Conservation (phyloP, 2,888 invertebrate genomes). For the Drosophila engyochracea region DNA sequence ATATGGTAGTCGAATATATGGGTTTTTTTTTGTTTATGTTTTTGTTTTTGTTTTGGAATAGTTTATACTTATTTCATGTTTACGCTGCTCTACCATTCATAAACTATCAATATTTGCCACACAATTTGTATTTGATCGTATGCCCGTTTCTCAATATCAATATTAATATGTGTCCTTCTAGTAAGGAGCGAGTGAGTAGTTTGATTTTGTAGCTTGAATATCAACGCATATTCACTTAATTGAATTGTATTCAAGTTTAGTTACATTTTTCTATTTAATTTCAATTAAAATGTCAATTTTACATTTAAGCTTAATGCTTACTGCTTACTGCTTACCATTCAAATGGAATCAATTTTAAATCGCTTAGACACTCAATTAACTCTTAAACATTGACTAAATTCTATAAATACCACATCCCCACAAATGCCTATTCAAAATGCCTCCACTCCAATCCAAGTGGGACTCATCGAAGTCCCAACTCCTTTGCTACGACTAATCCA, state of each 20-base stretch:
- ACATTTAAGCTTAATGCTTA: slow-evolving; percentile 2
- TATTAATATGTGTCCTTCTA: not conserved
- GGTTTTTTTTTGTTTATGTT: not conserved
- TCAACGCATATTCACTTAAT: not conserved
- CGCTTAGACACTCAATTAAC: slow-evolving; percentile 24
- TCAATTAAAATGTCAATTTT: slow-evolving; percentile 5
- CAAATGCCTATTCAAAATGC: not conserved
- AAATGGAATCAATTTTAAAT: not conserved
- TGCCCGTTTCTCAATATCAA: slow-evolving; percentile 3
- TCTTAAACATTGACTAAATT: slow-evolving; percentile 27
- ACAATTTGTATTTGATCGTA: not conserved
- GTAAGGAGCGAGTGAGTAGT: slow-evolving; percentile 2
- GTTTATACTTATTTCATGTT: not conserved
- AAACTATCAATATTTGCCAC: not conserved
- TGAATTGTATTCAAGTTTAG: slow-evolving; percentile 16
- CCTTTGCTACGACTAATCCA: not conserved
- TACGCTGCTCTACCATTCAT: not conserved
- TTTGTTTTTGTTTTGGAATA: not conserved
- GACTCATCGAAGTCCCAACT: not conserved
- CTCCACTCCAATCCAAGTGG: not conserved
- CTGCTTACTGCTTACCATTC: slow-evolving; percentile 1
- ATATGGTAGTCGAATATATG: not conserved
- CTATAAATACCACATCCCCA: slow-evolving; percentile 34
- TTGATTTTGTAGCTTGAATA: not conserved
- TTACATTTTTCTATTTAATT: slow-evolving; percentile 1